Evolutionary conservation across 2,113 vertebrate species (phyloP).

Genomic region (Leptobrachium leishanense): DNA sequence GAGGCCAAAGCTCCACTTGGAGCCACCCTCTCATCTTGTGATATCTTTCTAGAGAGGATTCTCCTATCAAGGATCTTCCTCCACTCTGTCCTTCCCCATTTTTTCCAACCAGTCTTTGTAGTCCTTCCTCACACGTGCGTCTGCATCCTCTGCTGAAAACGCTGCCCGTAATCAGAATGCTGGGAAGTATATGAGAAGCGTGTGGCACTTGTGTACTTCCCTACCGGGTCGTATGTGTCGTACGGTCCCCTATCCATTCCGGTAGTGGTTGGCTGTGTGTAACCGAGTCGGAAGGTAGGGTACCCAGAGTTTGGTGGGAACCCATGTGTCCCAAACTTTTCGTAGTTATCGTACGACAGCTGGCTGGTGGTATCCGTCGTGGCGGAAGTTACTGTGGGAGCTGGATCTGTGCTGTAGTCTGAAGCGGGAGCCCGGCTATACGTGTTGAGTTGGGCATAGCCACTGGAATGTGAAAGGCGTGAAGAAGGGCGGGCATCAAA

Average conservation of each 20-base stretch:
- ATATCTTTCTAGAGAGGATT: constrained; percentile 55
- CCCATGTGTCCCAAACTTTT: constrained; percentile 74
- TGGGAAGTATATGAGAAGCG: constrained; percentile 91
- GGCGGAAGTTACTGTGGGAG: constrained; percentile 51
- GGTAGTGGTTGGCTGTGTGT: constrained; percentile 66
- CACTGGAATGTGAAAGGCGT: constrained; percentile 85
- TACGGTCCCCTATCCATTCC: constrained; percentile 65
- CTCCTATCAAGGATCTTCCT: constrained; percentile 17
- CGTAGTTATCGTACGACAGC: constrained; percentile 85
- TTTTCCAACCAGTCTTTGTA: constrained; percentile 13
- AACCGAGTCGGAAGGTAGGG: constrained; percentile 81
- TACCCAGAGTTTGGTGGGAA: constrained; percentile 71
- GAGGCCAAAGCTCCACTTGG: constrained; percentile 29
- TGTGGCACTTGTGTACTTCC: constrained; percentile 77
- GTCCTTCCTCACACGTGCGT: constrained; percentile 82
- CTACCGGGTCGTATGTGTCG: constrained; percentile 68
- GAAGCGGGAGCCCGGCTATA: constrained; percentile 66
- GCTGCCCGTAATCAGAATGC: constrained; percentile 88
- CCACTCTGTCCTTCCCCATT: constrained; percentile 13
- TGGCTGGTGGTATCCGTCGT: constrained; percentile 72
- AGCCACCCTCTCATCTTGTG: constrained; percentile 40
- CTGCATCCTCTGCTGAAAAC: constrained; percentile 97
- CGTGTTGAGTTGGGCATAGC: constrained; percentile 87
- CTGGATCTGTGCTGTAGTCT: constrained; percentile 58
- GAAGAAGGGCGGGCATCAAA: constrained; percentile 84